Evolutionary conservation across 2,797 vertebrate species (phyloP).

Genomic region (Philypnodon macrostomus): DNA sequence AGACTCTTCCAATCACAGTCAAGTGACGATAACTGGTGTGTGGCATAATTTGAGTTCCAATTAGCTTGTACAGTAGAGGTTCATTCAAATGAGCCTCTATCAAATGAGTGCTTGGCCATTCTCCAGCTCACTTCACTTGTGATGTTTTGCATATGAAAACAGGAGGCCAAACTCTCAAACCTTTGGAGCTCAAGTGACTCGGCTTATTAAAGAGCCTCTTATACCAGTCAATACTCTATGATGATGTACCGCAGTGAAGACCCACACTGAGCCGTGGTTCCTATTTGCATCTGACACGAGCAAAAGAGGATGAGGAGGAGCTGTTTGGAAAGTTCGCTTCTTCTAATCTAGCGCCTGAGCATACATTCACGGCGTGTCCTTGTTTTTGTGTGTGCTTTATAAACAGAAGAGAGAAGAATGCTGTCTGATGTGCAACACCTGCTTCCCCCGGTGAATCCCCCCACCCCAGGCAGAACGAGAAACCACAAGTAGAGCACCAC

Average conservation of each 20-base stretch:
- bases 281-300: constrained; percentile 29
- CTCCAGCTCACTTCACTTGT: neutral
- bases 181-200: constrained; percentile 26
- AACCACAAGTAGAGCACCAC: too few species aligned
- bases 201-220: constrained; percentile 17
- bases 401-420: constrained; percentile 25
- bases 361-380: constrained; percentile 38
- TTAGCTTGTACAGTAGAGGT: too few species aligned
- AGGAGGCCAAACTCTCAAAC: constrained; percentile 5
- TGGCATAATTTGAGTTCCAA: too few species aligned
- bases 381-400: constrained; percentile 30
- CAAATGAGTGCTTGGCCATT: neutral
- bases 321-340: constrained; percentile 21
- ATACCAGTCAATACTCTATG: constrained; percentile 36
- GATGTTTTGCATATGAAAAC: constrained; percentile 33
- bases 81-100: too few species aligned
- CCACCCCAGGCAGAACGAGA: too few species aligned
- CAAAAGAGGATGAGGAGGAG: constrained; percentile 15
- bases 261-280: constrained; percentile 20
- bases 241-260: constrained; percentile 31
- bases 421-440: constrained; percentile 23
- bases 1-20: too few species aligned
- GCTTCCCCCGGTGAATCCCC: constrained; percentile 8
- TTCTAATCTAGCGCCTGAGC: constrained; percentile 27
- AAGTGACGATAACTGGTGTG: too few species aligned